Conservation (phyloP, 1,140 invertebrate species). For the Phenacoccus solenopsis region DNA sequence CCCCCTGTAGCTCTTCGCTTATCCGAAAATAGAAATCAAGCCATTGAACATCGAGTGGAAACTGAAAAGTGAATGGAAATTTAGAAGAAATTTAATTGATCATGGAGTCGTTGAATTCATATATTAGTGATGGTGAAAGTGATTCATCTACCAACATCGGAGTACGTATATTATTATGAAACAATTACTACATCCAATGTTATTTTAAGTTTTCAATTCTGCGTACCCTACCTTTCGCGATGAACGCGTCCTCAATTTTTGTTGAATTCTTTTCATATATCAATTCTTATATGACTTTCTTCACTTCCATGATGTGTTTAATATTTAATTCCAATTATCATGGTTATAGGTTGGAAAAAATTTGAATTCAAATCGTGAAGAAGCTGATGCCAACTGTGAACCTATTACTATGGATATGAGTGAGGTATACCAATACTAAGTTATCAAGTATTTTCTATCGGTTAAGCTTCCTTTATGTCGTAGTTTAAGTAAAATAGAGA, state of each 20-base stretch:
- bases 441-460: background rate
- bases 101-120: slow-evolving; percentile 8
- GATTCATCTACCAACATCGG: background rate
- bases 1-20: too few relatives aligned
- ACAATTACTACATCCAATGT: too few relatives aligned
- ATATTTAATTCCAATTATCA: background rate
- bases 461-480: background rate
- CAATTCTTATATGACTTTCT: too few relatives aligned
- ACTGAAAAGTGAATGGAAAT: background rate
- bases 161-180: too few relatives aligned
- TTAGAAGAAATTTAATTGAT: background rate
- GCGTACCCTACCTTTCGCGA: too few relatives aligned
- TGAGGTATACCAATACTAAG: slow-evolving; percentile 21
- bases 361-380: background rate
- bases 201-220: too few relatives aligned
- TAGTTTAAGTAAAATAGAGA: background rate
- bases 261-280: too few relatives aligned
- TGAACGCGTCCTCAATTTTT: too few relatives aligned
- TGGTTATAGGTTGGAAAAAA: background rate
- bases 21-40: too few relatives aligned
- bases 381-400: slow-evolving; percentile 25
- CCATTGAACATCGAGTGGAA: too few relatives aligned
- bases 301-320: too few relatives aligned
- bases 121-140: slow-evolving; percentile 6
- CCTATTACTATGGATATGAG: slow-evolving; percentile 25